Conservation (phyloP, 2,113 vertebrate species). For the Panthera uncia region DNA sequence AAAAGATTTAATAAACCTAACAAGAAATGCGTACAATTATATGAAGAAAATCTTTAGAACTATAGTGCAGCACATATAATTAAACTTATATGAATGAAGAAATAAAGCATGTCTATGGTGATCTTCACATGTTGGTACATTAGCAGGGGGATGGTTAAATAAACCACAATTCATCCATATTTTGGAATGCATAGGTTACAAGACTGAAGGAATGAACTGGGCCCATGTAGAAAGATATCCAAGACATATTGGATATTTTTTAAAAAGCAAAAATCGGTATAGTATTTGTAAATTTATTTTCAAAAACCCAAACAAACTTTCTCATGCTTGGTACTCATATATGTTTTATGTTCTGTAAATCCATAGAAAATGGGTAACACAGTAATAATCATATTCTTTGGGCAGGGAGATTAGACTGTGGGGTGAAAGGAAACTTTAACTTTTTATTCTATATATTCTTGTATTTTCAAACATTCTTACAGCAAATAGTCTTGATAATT, state of each 20-base stretch:
- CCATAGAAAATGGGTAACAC: background rate
- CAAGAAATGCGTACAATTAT: background rate
- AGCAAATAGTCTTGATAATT: background rate
- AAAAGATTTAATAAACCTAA: background rate
- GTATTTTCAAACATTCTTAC: background rate
- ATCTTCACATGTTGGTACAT: background rate
- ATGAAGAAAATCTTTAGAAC: background rate
- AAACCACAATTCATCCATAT: background rate
- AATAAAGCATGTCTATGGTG: background rate
- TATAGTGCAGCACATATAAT: background rate
- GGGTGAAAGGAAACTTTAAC: background rate
- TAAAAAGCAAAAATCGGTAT: background rate
- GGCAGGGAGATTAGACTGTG: background rate
- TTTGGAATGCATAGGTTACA: background rate
- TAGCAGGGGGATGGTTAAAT: background rate
- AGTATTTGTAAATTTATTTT: conserved; percentile 2
- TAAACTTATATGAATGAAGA: background rate
- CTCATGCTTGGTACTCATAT: background rate
- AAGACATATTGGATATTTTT: background rate
- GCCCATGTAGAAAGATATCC: background rate
- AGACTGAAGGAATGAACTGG: background rate
- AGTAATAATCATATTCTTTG: background rate
- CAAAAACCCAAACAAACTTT: background rate
- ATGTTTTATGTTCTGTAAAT: background rate
- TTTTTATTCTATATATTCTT: background rate